Evolutionary conservation across 2,113 vertebrate species (phyloP), one percentile per base, ranked within the genome.

Genomic region (Centropus unirufus): DNA sequence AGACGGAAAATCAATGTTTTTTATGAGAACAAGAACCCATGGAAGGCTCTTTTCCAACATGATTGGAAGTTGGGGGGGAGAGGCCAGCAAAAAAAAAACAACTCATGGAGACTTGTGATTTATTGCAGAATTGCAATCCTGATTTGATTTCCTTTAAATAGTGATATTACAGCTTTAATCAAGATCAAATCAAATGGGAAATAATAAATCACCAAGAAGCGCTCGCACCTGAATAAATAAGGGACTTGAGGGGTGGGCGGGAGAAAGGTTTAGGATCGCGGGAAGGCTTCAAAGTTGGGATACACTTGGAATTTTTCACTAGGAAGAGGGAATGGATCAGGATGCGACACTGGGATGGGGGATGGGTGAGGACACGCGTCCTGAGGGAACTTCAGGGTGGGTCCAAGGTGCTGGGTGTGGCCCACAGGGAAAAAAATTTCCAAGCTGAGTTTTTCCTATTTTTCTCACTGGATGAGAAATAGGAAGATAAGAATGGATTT

Each of bases 121-220:
- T 72, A 96, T 95, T 93, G 89, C 44, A 79, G 68, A 94, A 88
- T 57, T 52, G 55, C 34, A 5, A 81, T 39, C 57, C 27, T 82
- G 87, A 85, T 96, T 96, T 94, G 86, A 76, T 92, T 97, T 92
- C 75, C 87, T 94, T 93, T 93, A 94, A 97, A 87, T 86, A 92
- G 69, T 85, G 55, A 91, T 80, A 94, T 58, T 92, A 20, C 34
- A 66, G 89, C 75, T 89, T 95, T 94, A 96, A 97, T 96, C 83
- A 96, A 96, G 88, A 96, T 77, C 19, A 27, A 91, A 93, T 90
- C 74, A 55, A 95, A 76, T 44, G 61, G 34, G 75, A 85, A 93
- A 83, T 83, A 92, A 95, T 94, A 94, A 92, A 92, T 95, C 88
- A 86, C 14, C 58, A 3, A 67, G 36, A 26, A 39, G 46, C 79